Evolutionary conservation across 2,113 vertebrate genomes (phyloP).

Genomic region (Dascyllus trimaculatus): DNA sequence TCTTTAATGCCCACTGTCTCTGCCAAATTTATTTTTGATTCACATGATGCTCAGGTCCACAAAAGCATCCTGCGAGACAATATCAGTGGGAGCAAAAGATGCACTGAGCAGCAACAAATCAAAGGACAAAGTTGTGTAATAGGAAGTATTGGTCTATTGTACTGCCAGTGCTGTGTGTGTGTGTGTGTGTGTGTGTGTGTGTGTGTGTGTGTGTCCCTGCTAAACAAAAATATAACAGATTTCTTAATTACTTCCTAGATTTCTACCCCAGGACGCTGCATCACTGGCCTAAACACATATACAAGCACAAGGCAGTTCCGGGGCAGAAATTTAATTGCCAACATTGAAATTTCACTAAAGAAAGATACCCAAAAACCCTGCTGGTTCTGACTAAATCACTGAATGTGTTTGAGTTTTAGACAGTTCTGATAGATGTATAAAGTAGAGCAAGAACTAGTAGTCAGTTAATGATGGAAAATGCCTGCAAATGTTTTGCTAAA

Average conservation of each 20-base stretch:
- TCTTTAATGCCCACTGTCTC: not conserved
- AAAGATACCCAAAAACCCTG: too few relatives aligned
- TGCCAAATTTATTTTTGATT: constrained; percentile 21
- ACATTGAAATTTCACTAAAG: too few relatives aligned
- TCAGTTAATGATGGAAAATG: not conserved
- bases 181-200: not conserved
- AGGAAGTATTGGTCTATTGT: too few relatives aligned
- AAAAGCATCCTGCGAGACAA: not conserved
- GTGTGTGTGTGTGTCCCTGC: not conserved
- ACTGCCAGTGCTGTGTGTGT: not conserved
- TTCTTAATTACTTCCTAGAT: too few relatives aligned
- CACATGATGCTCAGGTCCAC: constrained; percentile 26
- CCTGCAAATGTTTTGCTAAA: too few relatives aligned
- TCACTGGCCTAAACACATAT: too few relatives aligned
- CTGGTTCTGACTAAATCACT: too few relatives aligned
- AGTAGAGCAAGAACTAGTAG: too few relatives aligned
- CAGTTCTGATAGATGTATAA: not conserved
- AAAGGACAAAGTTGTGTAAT: not conserved
- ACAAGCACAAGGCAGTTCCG: too few relatives aligned
- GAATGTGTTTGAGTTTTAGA: not conserved
- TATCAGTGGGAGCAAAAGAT: not conserved
- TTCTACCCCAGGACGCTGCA: too few relatives aligned
- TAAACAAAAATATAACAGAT: too few relatives aligned
- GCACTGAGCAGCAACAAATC: not conserved
- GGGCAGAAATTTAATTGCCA: too few relatives aligned